Conservation (phyloP, 2,888 invertebrate genomes). For the Uropetala carovei region DNA sequence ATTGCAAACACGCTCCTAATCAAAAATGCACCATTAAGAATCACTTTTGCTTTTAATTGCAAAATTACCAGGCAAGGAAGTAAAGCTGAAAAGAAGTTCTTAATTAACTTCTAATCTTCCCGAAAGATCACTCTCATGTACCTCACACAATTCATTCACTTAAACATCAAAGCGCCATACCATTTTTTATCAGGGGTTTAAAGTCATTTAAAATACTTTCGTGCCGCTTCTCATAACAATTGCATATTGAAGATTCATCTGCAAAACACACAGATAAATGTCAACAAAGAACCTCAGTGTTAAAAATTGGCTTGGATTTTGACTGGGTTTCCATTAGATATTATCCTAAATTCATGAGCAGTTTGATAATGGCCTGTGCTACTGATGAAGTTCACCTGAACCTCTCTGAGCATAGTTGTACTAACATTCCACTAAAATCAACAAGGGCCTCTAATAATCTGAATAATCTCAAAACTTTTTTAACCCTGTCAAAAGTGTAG, state of each 20-base stretch:
- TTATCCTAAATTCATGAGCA: conserved; percentile 61
- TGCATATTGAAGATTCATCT: conserved; percentile 64
- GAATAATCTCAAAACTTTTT: conserved; percentile 47
- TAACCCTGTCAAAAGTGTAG: conserved; percentile 62
- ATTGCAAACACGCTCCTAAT: conserved; percentile 40
- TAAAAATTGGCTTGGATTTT: conserved; percentile 64
- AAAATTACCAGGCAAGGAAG: conserved; percentile 42
- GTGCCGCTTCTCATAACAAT: conserved; percentile 62
- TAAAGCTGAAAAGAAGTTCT: not conserved
- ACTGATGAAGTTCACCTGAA: conserved; percentile 54
- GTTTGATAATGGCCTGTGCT: conserved; percentile 64
- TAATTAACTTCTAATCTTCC: conserved; percentile 32
- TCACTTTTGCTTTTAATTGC: conserved; percentile 36
- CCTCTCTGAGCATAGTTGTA: conserved; percentile 61
- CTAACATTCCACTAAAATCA: conserved; percentile 60
- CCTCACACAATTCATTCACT: conserved; percentile 44
- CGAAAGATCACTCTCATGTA: conserved; percentile 53
- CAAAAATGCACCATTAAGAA: conserved; percentile 61
- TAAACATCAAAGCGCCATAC: conserved; percentile 52
- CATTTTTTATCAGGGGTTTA: conserved; percentile 51
- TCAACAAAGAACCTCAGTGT: conserved; percentile 61
- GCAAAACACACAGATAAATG: conserved; percentile 64
- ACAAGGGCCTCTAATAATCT: conserved; percentile 58
- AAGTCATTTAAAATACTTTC: conserved; percentile 63
- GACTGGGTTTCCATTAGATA: conserved; percentile 56